These are phyloP conservation scores for Muscicapa comitata DNA, from an alignment of 2,797 vertebrate genomes.

Conservation along the genomic window DNA sequence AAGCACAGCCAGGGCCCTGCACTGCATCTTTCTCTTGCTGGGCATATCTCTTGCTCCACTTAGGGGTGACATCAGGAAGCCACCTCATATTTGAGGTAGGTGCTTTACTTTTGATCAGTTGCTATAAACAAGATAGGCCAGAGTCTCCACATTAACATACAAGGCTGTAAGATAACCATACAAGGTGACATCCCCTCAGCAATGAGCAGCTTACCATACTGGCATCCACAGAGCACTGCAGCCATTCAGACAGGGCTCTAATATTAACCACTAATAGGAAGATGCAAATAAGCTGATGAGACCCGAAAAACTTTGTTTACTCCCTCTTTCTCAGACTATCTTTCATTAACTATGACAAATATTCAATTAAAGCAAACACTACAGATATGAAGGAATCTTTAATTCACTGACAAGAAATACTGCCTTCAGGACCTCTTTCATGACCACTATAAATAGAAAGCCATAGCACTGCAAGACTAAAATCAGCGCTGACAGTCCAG, in stretches of 20 bases:
- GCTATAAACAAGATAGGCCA: neutral
- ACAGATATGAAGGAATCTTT: neutral
- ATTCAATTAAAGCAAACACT: neutral
- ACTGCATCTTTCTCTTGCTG: fast-evolving
- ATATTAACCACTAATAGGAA: neutral
- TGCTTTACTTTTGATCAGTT: neutral
- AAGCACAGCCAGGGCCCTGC: neutral
- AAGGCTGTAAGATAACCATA: neutral
- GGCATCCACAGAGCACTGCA: neutral
- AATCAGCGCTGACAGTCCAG: neutral
- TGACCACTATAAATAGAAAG: constrained; percentile 25
- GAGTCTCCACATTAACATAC: neutral
- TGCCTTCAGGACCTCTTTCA: constrained; percentile 26
- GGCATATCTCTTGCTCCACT: neutral
- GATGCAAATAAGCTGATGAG: neutral
- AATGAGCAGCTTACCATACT: neutral
- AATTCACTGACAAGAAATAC: neutral
- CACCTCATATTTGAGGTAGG: neutral
- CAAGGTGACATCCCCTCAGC: neutral
- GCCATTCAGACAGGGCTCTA: neutral
- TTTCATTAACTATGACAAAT: neutral
- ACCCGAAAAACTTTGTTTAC: neutral
- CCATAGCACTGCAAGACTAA: neutral
- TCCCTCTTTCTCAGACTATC: neutral
- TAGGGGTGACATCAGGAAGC: neutral